phyloP scores from a whole-genome alignment of 2,113 vertebrate species.

The Ictalurus punctatus region DNA sequence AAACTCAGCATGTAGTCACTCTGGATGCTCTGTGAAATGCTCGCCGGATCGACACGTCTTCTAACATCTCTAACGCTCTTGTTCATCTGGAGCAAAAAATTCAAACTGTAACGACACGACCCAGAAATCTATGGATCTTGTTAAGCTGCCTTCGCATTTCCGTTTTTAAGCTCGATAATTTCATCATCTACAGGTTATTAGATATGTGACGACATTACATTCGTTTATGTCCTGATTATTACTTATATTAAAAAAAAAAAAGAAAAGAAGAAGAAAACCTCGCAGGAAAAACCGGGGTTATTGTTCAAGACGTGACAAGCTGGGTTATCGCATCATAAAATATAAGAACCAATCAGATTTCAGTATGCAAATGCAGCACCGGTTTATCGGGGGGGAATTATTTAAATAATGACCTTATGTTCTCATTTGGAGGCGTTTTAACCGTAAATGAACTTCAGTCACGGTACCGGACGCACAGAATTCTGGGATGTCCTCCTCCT shows the following conservation, averaged over 20 bases:
- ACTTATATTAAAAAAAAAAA: not conserved
- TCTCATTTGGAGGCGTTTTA: not conserved
- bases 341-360: not conserved
- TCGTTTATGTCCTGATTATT: not conserved
- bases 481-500: not conserved
- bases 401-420: not conserved
- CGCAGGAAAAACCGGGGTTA: not conserved
- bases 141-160: not conserved
- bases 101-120: no score
- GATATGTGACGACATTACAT: not conserved
- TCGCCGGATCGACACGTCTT: not conserved
- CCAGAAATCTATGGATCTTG: not conserved
- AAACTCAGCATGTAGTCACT: slow-evolving; percentile 67
- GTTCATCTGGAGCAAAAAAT: not conserved
- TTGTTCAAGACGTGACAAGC: not conserved
- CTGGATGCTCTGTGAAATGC: no score
- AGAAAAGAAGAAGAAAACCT: not conserved
- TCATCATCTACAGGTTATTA: not conserved
- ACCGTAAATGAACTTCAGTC: not conserved
- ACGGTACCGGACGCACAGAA: not conserved
- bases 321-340: not conserved
- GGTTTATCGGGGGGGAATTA: not conserved
- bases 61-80: not conserved
- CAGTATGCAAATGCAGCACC: not conserved
- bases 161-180: no score